phyloP scores from a whole-genome alignment of 1,140 invertebrate genomes.

The Apis laboriosa region DNA sequence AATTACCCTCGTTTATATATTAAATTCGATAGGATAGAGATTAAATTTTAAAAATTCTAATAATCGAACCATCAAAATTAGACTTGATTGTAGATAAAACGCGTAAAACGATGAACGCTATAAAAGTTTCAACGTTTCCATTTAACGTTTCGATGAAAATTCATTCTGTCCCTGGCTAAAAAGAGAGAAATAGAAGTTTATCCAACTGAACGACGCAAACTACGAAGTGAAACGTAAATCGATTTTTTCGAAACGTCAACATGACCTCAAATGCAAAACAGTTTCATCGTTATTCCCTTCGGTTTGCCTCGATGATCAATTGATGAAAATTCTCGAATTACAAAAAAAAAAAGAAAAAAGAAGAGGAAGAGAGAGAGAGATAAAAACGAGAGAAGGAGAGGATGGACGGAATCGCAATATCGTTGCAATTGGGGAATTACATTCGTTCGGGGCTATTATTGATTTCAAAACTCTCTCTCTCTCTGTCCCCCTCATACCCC shows the following conservation, averaged over 20 bases:
- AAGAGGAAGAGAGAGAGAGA: background rate
- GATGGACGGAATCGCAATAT: background rate
- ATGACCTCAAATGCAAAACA: slow-evolving; percentile 28
- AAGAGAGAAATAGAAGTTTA: background rate
- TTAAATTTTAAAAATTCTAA: no score
- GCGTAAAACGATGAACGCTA: no score
- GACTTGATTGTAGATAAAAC: no score
- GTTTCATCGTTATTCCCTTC: slow-evolving; percentile 29
- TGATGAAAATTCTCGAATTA: slow-evolving; percentile 21
- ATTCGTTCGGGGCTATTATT: slow-evolving; percentile 14
- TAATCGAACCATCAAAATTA: no score
- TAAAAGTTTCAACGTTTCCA: background rate
- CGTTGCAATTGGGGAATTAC: background rate
- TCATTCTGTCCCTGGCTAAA: background rate
- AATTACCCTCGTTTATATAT: no score
- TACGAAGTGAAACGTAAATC: slow-evolving; percentile 13
- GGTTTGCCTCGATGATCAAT: slow-evolving; percentile 16
- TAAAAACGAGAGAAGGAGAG: no score
- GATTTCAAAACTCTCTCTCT: background rate
- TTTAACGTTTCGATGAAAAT: background rate
- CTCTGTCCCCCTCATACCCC: background rate
- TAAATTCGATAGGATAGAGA: no score
- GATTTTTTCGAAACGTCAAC: slow-evolving; percentile 29
- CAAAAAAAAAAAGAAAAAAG: background rate
- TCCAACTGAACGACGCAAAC: background rate